These are phyloP conservation scores for Hermetia illucens DNA, from an alignment of 1,140 invertebrate species.

Conservation along the genomic window DNA sequence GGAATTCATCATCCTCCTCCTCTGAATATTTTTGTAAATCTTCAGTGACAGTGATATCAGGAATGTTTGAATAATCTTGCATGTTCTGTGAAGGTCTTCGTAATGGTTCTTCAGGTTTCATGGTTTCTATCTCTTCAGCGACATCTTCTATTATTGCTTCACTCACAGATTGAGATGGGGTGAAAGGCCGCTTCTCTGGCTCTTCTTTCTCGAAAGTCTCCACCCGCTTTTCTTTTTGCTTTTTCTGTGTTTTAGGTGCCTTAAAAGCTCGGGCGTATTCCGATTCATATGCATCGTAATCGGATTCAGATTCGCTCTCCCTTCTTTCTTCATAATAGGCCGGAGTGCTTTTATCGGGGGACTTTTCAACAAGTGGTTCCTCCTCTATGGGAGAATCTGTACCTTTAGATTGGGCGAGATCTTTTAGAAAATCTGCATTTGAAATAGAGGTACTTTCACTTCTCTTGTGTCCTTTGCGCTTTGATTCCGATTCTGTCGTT, in stretches of 20 bases:
- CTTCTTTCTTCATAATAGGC: slow-evolving; percentile 13
- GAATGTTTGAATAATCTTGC: slow-evolving; percentile 36
- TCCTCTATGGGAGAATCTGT: slow-evolving; percentile 4
- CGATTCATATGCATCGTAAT: slow-evolving; percentile 29
- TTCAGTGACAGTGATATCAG: slow-evolving; percentile 54
- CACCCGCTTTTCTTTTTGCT: slow-evolving; percentile 23
- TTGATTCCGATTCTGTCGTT: slow-evolving; percentile 37
- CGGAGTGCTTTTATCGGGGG: slow-evolving; percentile 8
- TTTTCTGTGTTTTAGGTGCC: slow-evolving; percentile 18
- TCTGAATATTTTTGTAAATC: slow-evolving; percentile 30
- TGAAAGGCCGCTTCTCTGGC: slow-evolving; percentile 24
- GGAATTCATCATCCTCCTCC: slow-evolving; percentile 20
- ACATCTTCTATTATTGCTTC: slow-evolving; percentile 38
- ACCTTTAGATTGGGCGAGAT: slow-evolving; percentile 3
- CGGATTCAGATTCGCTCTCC: slow-evolving; percentile 21
- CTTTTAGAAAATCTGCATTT: slow-evolving; percentile 19
- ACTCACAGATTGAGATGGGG: slow-evolving; percentile 25
- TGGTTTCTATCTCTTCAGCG: slow-evolving; percentile 35
- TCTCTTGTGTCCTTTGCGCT: slow-evolving; percentile 36
- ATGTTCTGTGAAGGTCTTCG: slow-evolving; percentile 25
- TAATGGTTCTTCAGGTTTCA: slow-evolving; percentile 32
- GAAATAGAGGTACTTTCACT: slow-evolving; percentile 35
- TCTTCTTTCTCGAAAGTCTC: slow-evolving; percentile 26
- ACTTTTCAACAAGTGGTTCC: slow-evolving; percentile 6
- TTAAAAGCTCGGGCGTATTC: slow-evolving; percentile 28